These are phyloP conservation scores for Ischnura elegans DNA, from an alignment of 2,888 invertebrate species.

Conservation along the genomic window DNA sequence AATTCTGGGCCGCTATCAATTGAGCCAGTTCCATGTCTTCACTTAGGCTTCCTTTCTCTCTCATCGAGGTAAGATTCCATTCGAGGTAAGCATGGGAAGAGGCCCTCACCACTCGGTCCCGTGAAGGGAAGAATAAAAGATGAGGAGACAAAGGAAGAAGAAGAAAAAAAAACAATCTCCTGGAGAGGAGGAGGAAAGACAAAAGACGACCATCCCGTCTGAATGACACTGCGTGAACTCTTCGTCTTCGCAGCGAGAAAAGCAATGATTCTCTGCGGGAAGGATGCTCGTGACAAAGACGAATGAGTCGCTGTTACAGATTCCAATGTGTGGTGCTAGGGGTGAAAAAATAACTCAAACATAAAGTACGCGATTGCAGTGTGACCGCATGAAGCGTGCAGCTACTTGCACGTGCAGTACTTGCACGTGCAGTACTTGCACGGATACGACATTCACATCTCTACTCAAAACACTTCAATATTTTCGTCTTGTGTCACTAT, in stretches of 20 bases:
- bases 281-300: not conserved
- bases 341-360: not conserved
- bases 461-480: too few relatives aligned
- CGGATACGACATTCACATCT: too few relatives aligned
- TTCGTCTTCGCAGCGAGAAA: not conserved
- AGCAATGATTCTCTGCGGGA: not conserved
- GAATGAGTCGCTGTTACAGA: not conserved
- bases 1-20: too few relatives aligned
- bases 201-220: not conserved
- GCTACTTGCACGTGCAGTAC: too few relatives aligned
- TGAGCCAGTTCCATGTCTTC: too few relatives aligned
- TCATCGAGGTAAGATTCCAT: too few relatives aligned
- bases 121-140: not conserved
- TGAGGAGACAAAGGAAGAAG: not conserved
- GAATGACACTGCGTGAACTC: not conserved
- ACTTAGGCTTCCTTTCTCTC: too few relatives aligned
- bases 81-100: too few relatives aligned
- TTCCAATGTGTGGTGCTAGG: not conserved
- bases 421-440: too few relatives aligned
- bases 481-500: too few relatives aligned
- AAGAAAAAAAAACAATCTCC: not conserved
- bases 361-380: not conserved
- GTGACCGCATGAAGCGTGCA: too few relatives aligned
- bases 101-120: not conserved
- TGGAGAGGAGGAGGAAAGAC: not conserved